These are phyloP conservation scores for Gracilinanus agilis DNA, from an alignment of 2,113 vertebrate genomes.

Conservation along the genomic window DNA sequence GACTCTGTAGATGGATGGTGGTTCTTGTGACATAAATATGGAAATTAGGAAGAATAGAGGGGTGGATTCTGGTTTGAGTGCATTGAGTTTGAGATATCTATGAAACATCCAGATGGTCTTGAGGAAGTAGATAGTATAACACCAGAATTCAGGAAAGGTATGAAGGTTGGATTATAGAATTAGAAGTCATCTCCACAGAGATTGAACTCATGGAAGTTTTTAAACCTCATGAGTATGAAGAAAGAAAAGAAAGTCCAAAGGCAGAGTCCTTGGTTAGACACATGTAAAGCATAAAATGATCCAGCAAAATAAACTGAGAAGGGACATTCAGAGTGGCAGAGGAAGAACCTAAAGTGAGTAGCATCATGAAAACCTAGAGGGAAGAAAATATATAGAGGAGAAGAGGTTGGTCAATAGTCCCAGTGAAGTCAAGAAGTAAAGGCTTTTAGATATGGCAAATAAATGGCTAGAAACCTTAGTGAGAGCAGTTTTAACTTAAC, in stretches of 20 bases:
- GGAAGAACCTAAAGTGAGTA: background rate
- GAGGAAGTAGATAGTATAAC: background rate
- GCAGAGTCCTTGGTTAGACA: background rate
- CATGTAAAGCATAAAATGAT: background rate
- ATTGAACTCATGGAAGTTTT: background rate
- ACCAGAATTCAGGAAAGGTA: background rate
- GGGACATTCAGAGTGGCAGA: background rate
- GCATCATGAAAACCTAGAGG: background rate
- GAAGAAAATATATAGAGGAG: background rate
- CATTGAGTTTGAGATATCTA: background rate
- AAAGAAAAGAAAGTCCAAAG: background rate
- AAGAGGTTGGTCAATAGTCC: background rate
- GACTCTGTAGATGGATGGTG: background rate
- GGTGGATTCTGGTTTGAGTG: background rate
- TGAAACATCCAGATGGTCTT: background rate
- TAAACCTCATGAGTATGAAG: background rate
- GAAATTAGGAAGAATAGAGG: background rate
- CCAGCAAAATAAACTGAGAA: background rate
- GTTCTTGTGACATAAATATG: background rate
- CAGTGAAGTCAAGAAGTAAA: background rate
- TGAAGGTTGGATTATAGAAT: background rate
- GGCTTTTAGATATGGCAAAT: background rate
- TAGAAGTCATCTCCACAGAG: background rate
- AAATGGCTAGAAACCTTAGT: background rate
- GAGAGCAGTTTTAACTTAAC: background rate